These are phyloP conservation scores for Halcyon chelicuti DNA, from an alignment of 2,797 vertebrate genomes.

Conservation along the genomic window DNA sequence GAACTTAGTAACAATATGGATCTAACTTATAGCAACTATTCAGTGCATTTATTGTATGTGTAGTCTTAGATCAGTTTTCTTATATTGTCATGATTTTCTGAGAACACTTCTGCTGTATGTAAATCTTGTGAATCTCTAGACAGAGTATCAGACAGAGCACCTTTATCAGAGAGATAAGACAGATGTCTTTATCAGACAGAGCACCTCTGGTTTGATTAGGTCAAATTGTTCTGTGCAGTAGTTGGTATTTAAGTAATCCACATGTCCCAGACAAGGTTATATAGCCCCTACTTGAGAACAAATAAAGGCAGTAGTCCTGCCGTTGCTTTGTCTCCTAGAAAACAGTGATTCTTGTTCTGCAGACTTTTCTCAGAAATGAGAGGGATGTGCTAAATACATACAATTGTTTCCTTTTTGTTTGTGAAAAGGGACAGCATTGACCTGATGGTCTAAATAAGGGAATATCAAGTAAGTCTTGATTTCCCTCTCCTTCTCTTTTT, in stretches of 20 bases:
- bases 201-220: not conserved
- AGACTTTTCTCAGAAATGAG: not conserved
- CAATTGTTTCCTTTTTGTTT: not conserved
- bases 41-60: not conserved
- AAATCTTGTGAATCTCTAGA: not conserved
- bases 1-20: not conserved
- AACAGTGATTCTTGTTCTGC: not conserved
- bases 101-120: not conserved
- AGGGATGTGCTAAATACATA: not conserved
- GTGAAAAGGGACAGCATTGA: not conserved
- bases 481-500: not conserved
- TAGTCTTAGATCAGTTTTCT: not conserved
- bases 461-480: not conserved
- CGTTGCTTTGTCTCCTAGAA: not conserved
- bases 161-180: too few relatives aligned
- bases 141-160: too few relatives aligned
- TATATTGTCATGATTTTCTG: not conserved
- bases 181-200: too few relatives aligned
- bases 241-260: not conserved
- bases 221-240: not conserved
- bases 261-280: fast-evolving
- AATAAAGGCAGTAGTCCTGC: not conserved
- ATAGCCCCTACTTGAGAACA: not conserved
- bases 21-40: not conserved
- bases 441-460: not conserved